phyloP scores from a whole-genome alignment of 2,113 vertebrate species.

The Naja naja region DNA sequence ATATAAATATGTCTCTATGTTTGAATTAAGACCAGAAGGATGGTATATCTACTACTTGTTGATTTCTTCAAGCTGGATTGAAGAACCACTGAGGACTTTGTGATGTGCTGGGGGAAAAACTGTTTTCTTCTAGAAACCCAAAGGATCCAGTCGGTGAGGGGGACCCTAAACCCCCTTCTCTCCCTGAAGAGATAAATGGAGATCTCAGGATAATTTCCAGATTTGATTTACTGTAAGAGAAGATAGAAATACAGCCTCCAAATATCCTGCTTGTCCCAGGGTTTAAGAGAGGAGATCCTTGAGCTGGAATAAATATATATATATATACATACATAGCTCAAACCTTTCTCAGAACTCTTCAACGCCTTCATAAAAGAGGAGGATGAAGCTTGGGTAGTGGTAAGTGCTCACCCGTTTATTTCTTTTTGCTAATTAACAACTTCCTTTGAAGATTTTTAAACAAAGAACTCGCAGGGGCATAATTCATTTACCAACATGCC shows the following conservation, averaged over 20 bases:
- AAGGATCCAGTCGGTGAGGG: neutral
- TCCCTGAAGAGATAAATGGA: neutral
- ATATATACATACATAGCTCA: neutral
- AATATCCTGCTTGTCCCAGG: no score
- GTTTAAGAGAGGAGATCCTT: neutral
- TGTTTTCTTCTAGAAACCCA: neutral
- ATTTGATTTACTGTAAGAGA: neutral
- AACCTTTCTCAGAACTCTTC: neutral
- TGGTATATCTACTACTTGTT: neutral
- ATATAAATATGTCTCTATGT: neutral
- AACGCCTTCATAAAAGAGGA: neutral
- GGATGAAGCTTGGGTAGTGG: neutral
- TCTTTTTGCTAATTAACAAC: neutral
- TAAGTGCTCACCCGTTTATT: neutral
- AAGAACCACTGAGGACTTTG: neutral
- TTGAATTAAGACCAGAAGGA: neutral
- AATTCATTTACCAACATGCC: neutral
- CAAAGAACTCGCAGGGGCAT: neutral
- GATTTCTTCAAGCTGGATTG: neutral
- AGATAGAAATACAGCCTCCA: neutral
- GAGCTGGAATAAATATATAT: neutral
- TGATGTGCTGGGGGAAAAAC: neutral
- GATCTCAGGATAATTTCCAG: neutral
- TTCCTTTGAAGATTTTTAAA: neutral
- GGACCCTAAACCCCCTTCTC: neutral